Percentiles rank a stretch among this genome's conserved stretches.
Conservation (phyloP, 2,888 invertebrate genomes). For the Drosophila monieri region DNA sequence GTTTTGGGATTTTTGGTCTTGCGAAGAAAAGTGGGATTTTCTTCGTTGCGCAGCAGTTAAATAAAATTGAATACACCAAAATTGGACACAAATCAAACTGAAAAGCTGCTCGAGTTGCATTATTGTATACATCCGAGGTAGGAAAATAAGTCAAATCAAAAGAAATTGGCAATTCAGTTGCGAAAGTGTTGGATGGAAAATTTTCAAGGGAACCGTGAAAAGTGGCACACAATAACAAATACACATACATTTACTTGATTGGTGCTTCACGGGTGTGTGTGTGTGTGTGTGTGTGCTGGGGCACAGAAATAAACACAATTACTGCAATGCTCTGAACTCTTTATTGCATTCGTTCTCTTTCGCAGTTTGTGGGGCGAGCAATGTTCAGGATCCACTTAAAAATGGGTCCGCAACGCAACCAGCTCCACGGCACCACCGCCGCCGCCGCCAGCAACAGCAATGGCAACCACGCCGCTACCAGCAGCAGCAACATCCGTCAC, state of each 20-base stretch:
- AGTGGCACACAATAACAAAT: constrained; percentile 31
- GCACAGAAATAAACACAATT: constrained; percentile 28
- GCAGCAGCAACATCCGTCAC: constrained; percentile 63
- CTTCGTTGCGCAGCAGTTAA: constrained; percentile 26
- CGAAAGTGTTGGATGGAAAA: constrained; percentile 13
- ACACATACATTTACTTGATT: neutral
- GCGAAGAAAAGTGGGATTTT: constrained; percentile 11
- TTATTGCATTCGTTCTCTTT: constrained; percentile 15
- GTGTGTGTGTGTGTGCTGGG: neutral
- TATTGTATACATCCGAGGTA: constrained; percentile 16
- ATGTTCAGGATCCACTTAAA: constrained; percentile 84
- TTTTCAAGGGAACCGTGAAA: constrained; percentile 21
- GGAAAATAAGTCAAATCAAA: neutral
- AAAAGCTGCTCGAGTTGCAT: constrained; percentile 21
- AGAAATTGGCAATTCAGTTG: constrained; percentile 5
- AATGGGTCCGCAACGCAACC: constrained; percentile 86
- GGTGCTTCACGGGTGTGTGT: too few species aligned
- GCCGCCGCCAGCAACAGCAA: constrained; percentile 41
- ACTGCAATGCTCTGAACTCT: constrained; percentile 10
- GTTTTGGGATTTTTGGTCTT: constrained; percentile 8
- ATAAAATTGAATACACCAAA: constrained; percentile 24
- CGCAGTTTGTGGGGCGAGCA: constrained; percentile 60
- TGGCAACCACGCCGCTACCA: constrained; percentile 32
- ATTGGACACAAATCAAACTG: constrained; percentile 13
- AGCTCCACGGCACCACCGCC: constrained; percentile 36